These are phyloP conservation scores for Hydropsyche tenuis DNA, from an alignment of 1,140 invertebrate genomes.

Conservation along the genomic window DNA sequence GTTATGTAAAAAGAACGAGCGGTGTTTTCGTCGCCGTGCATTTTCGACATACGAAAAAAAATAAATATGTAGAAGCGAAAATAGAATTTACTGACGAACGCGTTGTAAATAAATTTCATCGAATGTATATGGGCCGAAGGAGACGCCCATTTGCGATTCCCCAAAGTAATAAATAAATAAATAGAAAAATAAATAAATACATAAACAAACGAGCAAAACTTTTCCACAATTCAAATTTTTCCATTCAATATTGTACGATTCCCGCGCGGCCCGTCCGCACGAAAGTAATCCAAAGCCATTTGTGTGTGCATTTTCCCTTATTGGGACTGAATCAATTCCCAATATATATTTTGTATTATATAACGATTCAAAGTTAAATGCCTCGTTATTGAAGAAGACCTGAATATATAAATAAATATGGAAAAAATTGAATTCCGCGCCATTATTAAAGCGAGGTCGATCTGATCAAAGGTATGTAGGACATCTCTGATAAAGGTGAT, in stretches of 20 bases:
- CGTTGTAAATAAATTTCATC: slow-evolving; percentile 19
- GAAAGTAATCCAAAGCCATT: slow-evolving; percentile 9
- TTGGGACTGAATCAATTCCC: too few relatives aligned
- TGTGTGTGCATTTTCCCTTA: not conserved
- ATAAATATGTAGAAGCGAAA: not conserved
- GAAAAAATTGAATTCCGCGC: too few relatives aligned
- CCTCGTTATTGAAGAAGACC: too few relatives aligned
- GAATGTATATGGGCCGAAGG: not conserved
- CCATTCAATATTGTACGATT: slow-evolving; percentile 7
- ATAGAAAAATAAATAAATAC: slow-evolving; percentile 14
- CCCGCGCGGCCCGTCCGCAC: not conserved
- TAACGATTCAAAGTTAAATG: too few relatives aligned
- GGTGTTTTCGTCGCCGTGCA: too few relatives aligned
- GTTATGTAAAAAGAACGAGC: too few relatives aligned
- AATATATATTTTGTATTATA: too few relatives aligned
- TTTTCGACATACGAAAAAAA: too few relatives aligned
- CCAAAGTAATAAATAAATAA: slow-evolving; percentile 15
- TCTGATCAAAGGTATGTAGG: too few relatives aligned
- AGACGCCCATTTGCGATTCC: slow-evolving; percentile 14
- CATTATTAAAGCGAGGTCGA: too few relatives aligned
- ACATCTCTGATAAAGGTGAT: too few relatives aligned
- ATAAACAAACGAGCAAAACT: not conserved
- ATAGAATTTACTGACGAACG: not conserved
- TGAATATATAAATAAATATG: too few relatives aligned
- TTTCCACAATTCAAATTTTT: slow-evolving; percentile 19